phyloP scores from a whole-genome alignment of 2,888 invertebrate genomes.

The Norana najaformis region DNA sequence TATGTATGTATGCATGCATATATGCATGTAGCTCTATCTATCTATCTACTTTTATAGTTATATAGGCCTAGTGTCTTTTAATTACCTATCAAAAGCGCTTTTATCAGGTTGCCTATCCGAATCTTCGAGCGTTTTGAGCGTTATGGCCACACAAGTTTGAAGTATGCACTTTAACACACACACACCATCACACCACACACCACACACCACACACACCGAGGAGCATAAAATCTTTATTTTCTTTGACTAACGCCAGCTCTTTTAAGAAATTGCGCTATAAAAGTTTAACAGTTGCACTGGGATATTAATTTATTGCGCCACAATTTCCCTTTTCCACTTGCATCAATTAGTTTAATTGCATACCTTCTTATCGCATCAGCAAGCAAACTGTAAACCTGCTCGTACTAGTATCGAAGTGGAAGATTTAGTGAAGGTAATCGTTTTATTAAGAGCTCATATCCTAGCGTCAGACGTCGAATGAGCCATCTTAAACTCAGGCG shows the following conservation, averaged over 20 bases:
- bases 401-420: not conserved
- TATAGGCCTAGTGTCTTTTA: too few species aligned
- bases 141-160: not conserved
- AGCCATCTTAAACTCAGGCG: not conserved
- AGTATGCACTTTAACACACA: not conserved
- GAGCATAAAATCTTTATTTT: not conserved
- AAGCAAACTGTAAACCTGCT: not conserved
- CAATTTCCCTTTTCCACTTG: not conserved
- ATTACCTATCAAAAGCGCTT: too few species aligned
- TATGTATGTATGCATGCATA: too few species aligned
- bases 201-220: not conserved
- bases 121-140: not conserved
- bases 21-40: too few species aligned
- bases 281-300: not conserved
- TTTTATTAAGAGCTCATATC: not conserved
- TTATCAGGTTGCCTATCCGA: not conserved
- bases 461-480: not conserved
- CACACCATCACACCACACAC: too few species aligned
- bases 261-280: not conserved
- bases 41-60: too few species aligned
- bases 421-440: not conserved
- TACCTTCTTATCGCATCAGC: not conserved
- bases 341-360: not conserved
- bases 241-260: not conserved
- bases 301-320: not conserved